These are phyloP conservation scores for Silurus aristotelis DNA, from an alignment of 2,797 vertebrate genomes.

Conservation along the genomic window DNA sequence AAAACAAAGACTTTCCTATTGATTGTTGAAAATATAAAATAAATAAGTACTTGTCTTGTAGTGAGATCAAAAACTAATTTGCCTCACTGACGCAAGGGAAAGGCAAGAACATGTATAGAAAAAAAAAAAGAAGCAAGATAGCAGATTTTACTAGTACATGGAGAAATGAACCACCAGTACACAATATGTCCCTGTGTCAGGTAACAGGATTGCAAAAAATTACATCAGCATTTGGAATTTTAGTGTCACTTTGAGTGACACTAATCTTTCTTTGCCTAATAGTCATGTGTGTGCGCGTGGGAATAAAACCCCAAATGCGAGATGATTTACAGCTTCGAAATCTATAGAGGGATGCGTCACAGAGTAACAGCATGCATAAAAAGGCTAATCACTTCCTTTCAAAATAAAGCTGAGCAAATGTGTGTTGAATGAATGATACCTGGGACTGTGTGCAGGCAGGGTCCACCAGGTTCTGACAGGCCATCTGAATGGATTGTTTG, in stretches of 20 bases:
- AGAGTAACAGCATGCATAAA: neutral
- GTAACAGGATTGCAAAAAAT: neutral
- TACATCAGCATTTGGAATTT: neutral
- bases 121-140: neutral
- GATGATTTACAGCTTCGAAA: neutral
- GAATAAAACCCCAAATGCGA: neutral
- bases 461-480: conserved; percentile 95
- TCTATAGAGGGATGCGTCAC: neutral
- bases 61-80: neutral
- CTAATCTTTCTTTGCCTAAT: neutral
- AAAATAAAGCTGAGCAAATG: neutral
- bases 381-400: neutral
- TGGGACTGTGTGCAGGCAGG: conserved; percentile 95
- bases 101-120: neutral
- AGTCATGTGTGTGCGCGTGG: neutral
- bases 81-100: neutral
- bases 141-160: neutral
- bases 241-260: neutral
- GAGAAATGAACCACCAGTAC: neutral
- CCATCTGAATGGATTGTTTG: conserved; percentile 98
- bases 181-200: neutral
- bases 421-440: conserved; percentile 67
- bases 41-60: neutral
- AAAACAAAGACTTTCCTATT: neutral
- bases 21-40: neutral